Evolutionary conservation across 2,888 invertebrate genomes (phyloP).

Genomic region (Biston stratarius): DNA sequence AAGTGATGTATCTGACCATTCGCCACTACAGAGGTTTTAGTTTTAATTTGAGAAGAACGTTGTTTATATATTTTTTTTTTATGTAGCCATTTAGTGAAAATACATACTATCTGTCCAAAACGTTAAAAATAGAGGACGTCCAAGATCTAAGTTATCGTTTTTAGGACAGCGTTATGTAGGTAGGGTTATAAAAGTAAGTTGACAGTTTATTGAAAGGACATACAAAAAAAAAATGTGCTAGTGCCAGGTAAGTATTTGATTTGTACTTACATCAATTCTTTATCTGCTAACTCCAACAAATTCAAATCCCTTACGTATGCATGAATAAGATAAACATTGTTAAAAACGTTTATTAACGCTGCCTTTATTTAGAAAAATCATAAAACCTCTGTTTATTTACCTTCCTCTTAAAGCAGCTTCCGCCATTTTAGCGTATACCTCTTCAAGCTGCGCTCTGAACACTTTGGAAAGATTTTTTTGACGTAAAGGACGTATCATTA

Average conservation of each 20-base stretch:
- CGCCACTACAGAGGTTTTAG: no score
- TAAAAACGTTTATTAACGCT: background rate
- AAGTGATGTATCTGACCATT: no score
- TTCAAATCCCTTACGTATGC: conserved; percentile 72
- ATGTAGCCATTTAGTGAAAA: no score
- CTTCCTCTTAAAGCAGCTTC: conserved; percentile 85
- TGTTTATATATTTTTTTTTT: no score
- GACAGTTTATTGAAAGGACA: no score
- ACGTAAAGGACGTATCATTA: conserved; percentile 86
- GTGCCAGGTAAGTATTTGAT: background rate
- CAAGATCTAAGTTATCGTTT: no score
- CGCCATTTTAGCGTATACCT: conserved; percentile 86
- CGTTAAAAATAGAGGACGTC: no score
- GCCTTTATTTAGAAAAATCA: no score
- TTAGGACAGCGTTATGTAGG: no score
- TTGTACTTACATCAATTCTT: conserved; percentile 67
- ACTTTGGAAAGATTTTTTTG: conserved; percentile 87
- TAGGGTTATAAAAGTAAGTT: no score
- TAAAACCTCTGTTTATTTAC: conserved; percentile 60
- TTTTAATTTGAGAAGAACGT: no score
- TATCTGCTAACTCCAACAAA: conserved; percentile 69
- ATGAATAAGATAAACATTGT: conserved; percentile 52
- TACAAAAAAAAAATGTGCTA: background rate
- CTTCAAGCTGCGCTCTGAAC: conserved; percentile 84
- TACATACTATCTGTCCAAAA: no score